A percentile compares a stretch with the other conserved stretches of the same genome.
These are phyloP conservation scores for Aricia agestis DNA, from an alignment of 1,140 invertebrate species.

Conservation along the genomic window DNA sequence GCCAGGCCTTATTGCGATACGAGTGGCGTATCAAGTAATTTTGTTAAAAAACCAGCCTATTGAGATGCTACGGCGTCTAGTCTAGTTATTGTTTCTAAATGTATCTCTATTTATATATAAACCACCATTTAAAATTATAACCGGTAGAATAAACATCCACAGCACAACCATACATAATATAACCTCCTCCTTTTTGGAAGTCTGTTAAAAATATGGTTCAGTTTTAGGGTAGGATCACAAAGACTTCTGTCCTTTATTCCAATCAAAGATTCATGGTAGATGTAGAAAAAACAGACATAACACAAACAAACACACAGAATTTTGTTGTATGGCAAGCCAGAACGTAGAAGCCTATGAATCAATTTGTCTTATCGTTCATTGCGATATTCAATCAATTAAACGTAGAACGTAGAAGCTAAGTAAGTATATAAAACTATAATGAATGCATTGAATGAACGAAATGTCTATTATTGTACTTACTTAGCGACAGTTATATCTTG, in stretches of 20 bases:
- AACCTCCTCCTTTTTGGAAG: no score
- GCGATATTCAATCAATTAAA: neutral
- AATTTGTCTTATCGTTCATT: neutral
- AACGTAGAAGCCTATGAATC: no score
- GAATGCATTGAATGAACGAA: neutral
- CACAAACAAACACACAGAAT: no score
- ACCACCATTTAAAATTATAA: neutral
- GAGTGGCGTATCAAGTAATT: neutral
- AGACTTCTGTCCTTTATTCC: no score
- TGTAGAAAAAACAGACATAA: no score
- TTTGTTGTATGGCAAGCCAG: no score
- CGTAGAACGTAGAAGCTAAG: neutral
- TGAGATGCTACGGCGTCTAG: neutral
- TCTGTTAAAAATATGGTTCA: no score
- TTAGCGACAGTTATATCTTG: constrained; percentile 2
- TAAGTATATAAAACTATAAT: neutral
- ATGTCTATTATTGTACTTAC: neutral
- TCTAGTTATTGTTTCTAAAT: neutral
- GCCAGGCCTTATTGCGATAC: neutral
- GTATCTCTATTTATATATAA: neutral
- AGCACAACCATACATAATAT: no score
- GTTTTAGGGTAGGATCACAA: no score
- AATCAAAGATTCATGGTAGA: no score
- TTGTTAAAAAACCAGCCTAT: neutral
- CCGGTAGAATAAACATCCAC: no score